Evolutionary conservation across 2,797 vertebrate genomes (phyloP).

Genomic region (Hippocampus kuda): DNA sequence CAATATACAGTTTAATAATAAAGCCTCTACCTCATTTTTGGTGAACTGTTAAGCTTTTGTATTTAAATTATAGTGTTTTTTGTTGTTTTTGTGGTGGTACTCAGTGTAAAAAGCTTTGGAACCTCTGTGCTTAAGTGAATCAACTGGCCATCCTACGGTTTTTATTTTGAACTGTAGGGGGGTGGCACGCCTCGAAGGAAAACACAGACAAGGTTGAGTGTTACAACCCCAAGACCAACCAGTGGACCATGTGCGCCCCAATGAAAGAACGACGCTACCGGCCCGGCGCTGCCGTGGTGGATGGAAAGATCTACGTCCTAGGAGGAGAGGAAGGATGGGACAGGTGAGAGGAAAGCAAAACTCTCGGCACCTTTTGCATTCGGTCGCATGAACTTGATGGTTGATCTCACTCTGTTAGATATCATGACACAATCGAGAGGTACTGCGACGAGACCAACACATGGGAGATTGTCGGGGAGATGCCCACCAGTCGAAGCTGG

Average conservation of each 20-base stretch:
- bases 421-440: conserved; percentile 75
- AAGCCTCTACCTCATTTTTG: too few species aligned
- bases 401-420: conserved; percentile 42
- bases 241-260: conserved; percentile 75
- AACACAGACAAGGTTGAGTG: conserved; percentile 78
- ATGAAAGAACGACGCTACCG: conserved; percentile 75
- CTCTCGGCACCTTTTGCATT: neutral
- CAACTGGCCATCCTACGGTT: neutral
- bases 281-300: conserved; percentile 70
- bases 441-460: conserved; percentile 67
- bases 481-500: conserved; percentile 77
- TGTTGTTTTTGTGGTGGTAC: too few species aligned
- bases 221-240: conserved; percentile 71
- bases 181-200: conserved; percentile 75
- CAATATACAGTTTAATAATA: too few species aligned
- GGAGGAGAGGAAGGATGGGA: conserved; percentile 78
- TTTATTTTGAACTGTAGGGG: conserved; percentile 48
- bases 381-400: neutral
- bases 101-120: too few species aligned
- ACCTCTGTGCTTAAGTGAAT: neutral
- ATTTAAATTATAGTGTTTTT: too few species aligned
- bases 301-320: conserved; percentile 72
- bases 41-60: too few species aligned
- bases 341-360: conserved; percentile 49
- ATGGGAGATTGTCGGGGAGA: conserved; percentile 75